These are phyloP conservation scores for Eupithecia abbreviata DNA, from an alignment of 2,888 invertebrate genomes.

Conservation along the genomic window DNA sequence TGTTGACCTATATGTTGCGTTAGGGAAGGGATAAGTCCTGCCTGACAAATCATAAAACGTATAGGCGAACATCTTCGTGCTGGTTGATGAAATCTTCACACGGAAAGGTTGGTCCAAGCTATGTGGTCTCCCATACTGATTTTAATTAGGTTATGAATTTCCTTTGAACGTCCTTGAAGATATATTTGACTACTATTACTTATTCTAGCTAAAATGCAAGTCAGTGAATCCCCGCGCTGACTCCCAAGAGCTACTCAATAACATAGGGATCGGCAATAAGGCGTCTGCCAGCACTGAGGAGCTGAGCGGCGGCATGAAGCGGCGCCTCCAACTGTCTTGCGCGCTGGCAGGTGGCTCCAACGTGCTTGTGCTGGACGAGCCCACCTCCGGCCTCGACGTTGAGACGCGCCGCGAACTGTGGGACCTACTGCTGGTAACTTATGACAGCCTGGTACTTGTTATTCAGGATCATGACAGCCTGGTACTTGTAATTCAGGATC, in stretches of 20 bases:
- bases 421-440: slow-evolving; percentile 23
- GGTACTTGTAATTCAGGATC: slow-evolving; percentile 1
- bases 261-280: slow-evolving; percentile 8
- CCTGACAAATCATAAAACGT: not conserved
- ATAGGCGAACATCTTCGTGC: not conserved
- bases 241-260: slow-evolving; percentile 7
- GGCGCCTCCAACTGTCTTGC: slow-evolving; percentile 89
- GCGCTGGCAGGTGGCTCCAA: slow-evolving; percentile 91
- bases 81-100: not conserved
- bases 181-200: not conserved
- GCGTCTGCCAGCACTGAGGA: slow-evolving; percentile 62
- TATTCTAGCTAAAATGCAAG: not conserved
- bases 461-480: not conserved
- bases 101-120: not conserved
- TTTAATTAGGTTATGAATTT: not conserved
- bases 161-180: not conserved
- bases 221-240: not conserved
- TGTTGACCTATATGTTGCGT: no score
- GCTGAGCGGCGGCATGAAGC: slow-evolving; percentile 65
- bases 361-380: slow-evolving; percentile 89
- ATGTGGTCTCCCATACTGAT: not conserved
- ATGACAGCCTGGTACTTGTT: not conserved
- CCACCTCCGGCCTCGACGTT: slow-evolving; percentile 55
- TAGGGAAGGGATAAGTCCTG: not conserved
- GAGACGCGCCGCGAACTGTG: slow-evolving; percentile 23